These are phyloP conservation scores for Phengaris alcon DNA, from an alignment of 2,888 invertebrate genomes.

Conservation along the genomic window DNA sequence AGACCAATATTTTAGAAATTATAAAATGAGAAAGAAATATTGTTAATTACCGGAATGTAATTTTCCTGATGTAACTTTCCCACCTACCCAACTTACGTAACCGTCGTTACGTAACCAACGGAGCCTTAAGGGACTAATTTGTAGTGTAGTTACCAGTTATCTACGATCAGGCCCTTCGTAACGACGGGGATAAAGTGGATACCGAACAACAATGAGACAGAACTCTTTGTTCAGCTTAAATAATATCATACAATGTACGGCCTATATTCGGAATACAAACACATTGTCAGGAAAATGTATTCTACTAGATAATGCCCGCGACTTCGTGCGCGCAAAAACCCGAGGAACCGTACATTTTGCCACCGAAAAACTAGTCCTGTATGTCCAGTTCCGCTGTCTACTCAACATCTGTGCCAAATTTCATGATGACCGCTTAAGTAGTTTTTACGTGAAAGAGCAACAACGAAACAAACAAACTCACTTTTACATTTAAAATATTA, in stretches of 20 bases:
- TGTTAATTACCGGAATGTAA: neutral
- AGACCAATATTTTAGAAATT: neutral
- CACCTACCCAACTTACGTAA: conserved; percentile 1
- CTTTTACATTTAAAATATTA: too few relatives aligned
- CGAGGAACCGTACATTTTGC: too few relatives aligned
- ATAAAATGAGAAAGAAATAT: neutral
- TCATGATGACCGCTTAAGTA: too few relatives aligned
- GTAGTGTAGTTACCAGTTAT: conserved; percentile 18
- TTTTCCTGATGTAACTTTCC: neutral
- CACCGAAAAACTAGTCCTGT: too few relatives aligned
- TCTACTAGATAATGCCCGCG: neutral
- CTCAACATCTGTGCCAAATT: too few relatives aligned
- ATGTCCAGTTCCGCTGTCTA: too few relatives aligned
- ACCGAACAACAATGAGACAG: conserved; percentile 13
- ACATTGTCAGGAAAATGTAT: neutral
- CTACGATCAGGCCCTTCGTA: conserved; percentile 9
- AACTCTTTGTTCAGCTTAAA: conserved; percentile 10
- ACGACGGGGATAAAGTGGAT: conserved; percentile 9
- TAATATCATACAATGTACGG: neutral
- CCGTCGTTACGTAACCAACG: neutral
- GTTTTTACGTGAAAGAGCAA: too few relatives aligned
- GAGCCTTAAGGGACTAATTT: conserved; percentile 18
- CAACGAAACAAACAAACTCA: too few relatives aligned
- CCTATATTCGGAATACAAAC: neutral
- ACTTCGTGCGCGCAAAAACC: too few relatives aligned